Percentiles rank a stretch among this genome's conserved stretches.
Conservation (phyloP, 1,140 invertebrate species). For the Heliconius congener region DNA sequence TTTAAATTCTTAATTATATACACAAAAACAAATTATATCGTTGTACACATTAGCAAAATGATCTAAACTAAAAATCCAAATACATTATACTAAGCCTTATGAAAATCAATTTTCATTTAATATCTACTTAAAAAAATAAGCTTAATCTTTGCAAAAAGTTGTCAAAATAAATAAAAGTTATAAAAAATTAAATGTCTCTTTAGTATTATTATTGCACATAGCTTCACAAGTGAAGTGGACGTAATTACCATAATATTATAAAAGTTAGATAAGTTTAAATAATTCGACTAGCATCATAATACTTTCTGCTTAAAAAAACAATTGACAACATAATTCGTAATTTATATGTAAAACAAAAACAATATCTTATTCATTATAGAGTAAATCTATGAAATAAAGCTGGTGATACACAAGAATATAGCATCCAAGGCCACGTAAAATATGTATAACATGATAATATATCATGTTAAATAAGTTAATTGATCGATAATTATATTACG, state of each 20-base stretch:
- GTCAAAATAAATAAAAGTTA: conserved; percentile 42
- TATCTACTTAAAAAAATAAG: conserved; percentile 15
- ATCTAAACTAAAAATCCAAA: not conserved
- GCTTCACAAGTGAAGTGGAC: conserved; percentile 63
- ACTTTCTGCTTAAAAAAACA: conserved; percentile 59
- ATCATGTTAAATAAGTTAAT: conserved; percentile 26
- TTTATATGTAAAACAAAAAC: conserved; percentile 2
- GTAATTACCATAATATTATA: conserved; percentile 34
- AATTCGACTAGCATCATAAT: conserved; percentile 76
- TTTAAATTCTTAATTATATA: not conserved
- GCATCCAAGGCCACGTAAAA: conserved; percentile 22
- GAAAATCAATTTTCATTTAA: conserved; percentile 4
- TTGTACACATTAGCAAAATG: not conserved
- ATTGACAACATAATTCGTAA: conserved; percentile 35
- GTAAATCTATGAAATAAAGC: conserved; percentile 20
- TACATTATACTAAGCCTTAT: not conserved
- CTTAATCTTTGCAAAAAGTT: conserved; percentile 35
- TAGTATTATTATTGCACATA: conserved; percentile 59
- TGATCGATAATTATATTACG: conserved; percentile 16
- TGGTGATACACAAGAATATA: conserved; percentile 17
- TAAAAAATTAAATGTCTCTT: conserved; percentile 42
- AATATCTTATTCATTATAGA: conserved; percentile 2
- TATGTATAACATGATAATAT: conserved; percentile 27
- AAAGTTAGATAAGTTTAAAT: conserved; percentile 43
- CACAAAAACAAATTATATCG: not conserved